A percentile compares a stretch with the other conserved stretches of the same genome.
Conservation (phyloP, 2,113 vertebrate genomes). For the human region GRCh38 chr14:68330501-68331000, state of each 20-base stretch:
- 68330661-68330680: not conserved
- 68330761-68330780: not conserved
- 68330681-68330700: not conserved
- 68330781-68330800: slow-evolving; percentile 11
- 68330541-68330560: not conserved
- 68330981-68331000: slow-evolving; percentile 47
- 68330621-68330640: not conserved
- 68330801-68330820: not conserved
- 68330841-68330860: not conserved
- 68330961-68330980: slow-evolving; percentile 42
- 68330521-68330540: slow-evolving; percentile 19
- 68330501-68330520: not conserved
- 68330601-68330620: not conserved
- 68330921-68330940: not conserved
- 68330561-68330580: not conserved
- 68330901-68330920: not conserved
- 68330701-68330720: not conserved
- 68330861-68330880: not conserved
- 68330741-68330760: slow-evolving; percentile 27
- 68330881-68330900: not conserved
- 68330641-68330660: not conserved
- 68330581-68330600: not conserved
- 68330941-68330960: slow-evolving; percentile 1
- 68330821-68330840: not conserved
- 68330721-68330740: not conserved